Percentiles rank a stretch among this genome's conserved stretches.
phyloP scores from a whole-genome alignment of 2,888 invertebrate genomes.

The Ornithoptera alexandrae region DNA sequence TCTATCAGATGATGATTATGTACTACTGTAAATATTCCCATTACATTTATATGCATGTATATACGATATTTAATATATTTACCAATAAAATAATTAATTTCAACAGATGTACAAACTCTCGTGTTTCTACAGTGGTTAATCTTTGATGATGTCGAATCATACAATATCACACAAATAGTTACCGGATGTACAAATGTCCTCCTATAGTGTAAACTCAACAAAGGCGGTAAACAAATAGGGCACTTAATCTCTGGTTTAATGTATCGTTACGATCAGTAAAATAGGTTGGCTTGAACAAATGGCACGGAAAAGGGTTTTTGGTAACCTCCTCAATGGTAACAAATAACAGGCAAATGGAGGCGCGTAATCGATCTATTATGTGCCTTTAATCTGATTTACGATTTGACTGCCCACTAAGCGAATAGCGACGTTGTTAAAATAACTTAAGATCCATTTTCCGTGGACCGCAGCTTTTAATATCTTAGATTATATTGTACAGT shows the following conservation, averaged over 20 bases:
- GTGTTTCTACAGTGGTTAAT: too few relatives aligned
- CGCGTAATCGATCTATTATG: slow-evolving; percentile 46
- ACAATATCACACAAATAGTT: background rate
- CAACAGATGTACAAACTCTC: too few relatives aligned
- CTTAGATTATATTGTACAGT: too few relatives aligned
- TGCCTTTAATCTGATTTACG: slow-evolving; percentile 31
- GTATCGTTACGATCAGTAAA: slow-evolving; percentile 62
- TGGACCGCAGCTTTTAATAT: too few relatives aligned
- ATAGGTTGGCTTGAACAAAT: slow-evolving; percentile 65
- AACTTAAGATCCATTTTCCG: too few relatives aligned
- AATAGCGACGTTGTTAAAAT: background rate
- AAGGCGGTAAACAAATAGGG: slow-evolving; percentile 59
- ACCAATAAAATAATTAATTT: too few relatives aligned
- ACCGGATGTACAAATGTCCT: slow-evolving; percentile 33
- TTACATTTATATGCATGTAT: too few relatives aligned
- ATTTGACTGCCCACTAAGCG: slow-evolving; percentile 7
- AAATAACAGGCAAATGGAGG: slow-evolving; percentile 62
- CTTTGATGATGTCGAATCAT: background rate
- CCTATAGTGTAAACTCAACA: slow-evolving; percentile 30
- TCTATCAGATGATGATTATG: too few relatives aligned
- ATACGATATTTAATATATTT: too few relatives aligned
- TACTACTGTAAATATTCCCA: too few relatives aligned
- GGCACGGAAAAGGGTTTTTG: slow-evolving; percentile 69
- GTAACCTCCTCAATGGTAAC: slow-evolving; percentile 56
- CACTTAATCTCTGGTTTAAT: slow-evolving; percentile 71